Evolutionary conservation across 2,888 invertebrate genomes (phyloP).

Genomic region (Hyposoter didymator): DNA sequence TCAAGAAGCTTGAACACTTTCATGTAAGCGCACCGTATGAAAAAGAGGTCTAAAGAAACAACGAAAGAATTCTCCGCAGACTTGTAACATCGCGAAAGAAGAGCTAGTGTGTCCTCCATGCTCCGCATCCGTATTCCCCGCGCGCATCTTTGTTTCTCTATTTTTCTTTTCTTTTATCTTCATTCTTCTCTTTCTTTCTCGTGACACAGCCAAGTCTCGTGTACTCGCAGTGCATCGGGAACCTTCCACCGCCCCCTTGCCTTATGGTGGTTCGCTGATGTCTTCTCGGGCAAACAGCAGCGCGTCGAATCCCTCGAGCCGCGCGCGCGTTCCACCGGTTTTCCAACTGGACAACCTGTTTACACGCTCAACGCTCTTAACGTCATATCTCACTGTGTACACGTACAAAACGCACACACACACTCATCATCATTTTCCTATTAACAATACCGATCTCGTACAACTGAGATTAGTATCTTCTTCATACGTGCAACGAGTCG

Average conservation of each 20-base stretch:
- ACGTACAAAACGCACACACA: slow-evolving; percentile 51
- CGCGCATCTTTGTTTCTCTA: slow-evolving; percentile 36
- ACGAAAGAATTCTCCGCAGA: slow-evolving; percentile 68
- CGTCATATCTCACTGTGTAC: slow-evolving; percentile 11
- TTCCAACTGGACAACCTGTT: slow-evolving; percentile 78
- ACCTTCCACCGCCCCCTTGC: slow-evolving; percentile 34
- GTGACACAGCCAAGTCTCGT: slow-evolving; percentile 30
- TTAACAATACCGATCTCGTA: slow-evolving; percentile 79
- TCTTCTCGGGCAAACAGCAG: slow-evolving; percentile 39
- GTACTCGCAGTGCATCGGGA: slow-evolving; percentile 61
- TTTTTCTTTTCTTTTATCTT: slow-evolving; percentile 21
- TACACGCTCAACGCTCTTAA: slow-evolving; percentile 72
- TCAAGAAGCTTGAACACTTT: slow-evolving; percentile 69
- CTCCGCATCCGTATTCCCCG: slow-evolving; percentile 60
- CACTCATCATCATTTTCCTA: slow-evolving; percentile 77
- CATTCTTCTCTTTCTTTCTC: slow-evolving; percentile 31
- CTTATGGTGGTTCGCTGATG: slow-evolving; percentile 57
- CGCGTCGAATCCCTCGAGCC: slow-evolving; percentile 67
- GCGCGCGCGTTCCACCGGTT: slow-evolving; percentile 67
- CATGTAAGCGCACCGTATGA: slow-evolving; percentile 67
- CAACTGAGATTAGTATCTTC: slow-evolving; percentile 77
- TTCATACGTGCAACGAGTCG: slow-evolving; percentile 57
- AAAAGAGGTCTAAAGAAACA: slow-evolving; percentile 65
- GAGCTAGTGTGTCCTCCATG: slow-evolving; percentile 71
- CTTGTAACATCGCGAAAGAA: slow-evolving; percentile 70